Base-by-base conservation (phyloP, 2,113 vertebrate genomes). In the Channa maculata region DNA sequence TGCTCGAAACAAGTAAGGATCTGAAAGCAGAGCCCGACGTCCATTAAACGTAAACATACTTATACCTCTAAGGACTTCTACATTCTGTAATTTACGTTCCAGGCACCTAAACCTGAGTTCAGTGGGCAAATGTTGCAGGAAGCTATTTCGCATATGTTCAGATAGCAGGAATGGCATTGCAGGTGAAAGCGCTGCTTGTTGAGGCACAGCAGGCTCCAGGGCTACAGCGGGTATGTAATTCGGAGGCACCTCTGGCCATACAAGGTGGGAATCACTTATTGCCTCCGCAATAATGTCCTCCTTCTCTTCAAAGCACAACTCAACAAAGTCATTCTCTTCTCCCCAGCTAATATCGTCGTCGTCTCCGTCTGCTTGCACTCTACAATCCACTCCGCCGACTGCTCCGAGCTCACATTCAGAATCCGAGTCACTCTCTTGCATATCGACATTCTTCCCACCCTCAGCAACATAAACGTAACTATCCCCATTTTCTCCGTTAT, bases 371-470 rank as follows among this genome's bases (percentile, higher is more conserved):
- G 82, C 80, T 53, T 86, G 68, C 37, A 87, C 83, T 15, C 85
- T 89, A 0, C 85, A 88, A 43, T 93, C 93, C 51, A 93, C 91
- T 64, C 96, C 97, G 63, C 96, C 97, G 33, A 95, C 95, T n/a
- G 96, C 97, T 86, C 96, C 98, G 5, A 94, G 63, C 64, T 95
- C 94, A 61, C 94, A 94, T 55, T 96, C 96, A 33, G 92, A 94
- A 75, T 92, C 88, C 52, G 88, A 89, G 59, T 96, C 95, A 60
- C 78, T 90, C 57, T 94, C 94, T 54, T 91, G 92, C 84, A 94
- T 88, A 12, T 86, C 92, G 34, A 93, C 92, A 63, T 92, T 94
- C 80, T 92, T 90, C 59, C 88, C 85, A 51, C 83, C 88, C 57
- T 92, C 92, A 34, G 83, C 84, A 33, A 70, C 89, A 77, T 92